Evolutionary conservation across 2,888 invertebrate species (phyloP).

Genomic region (Oxystoma pomonae): DNA sequence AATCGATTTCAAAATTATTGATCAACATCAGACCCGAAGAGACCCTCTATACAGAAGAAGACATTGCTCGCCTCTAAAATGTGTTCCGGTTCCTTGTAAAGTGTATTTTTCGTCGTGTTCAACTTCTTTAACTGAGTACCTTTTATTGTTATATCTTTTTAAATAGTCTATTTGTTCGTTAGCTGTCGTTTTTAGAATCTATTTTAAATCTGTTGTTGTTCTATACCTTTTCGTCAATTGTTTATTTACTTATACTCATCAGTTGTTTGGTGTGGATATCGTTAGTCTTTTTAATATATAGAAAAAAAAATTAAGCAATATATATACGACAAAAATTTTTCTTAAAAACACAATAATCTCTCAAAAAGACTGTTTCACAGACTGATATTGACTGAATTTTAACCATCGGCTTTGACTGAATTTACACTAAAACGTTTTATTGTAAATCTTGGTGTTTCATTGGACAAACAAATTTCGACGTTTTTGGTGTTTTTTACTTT

Average conservation of each 20-base stretch:
- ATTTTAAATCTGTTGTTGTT: background rate
- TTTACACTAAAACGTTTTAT: slow-evolving; percentile 33
- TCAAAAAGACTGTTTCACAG: slow-evolving; percentile 43
- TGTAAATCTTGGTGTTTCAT: slow-evolving; percentile 30
- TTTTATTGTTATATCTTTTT: slow-evolving; percentile 28
- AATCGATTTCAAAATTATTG: slow-evolving; percentile 45
- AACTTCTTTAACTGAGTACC: slow-evolving; percentile 28
- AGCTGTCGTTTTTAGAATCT: slow-evolving; percentile 15
- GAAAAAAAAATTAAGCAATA: slow-evolving; percentile 33
- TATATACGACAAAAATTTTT: slow-evolving; percentile 28
- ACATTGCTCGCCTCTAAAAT: slow-evolving; percentile 35
- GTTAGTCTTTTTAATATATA: background rate
- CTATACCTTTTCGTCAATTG: background rate
- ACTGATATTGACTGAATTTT: slow-evolving; percentile 43
- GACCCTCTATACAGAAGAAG: slow-evolving; percentile 22
- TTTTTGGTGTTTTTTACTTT: slow-evolving; percentile 26
- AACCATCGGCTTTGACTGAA: slow-evolving; percentile 39
- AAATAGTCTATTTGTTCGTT: slow-evolving; percentile 32
- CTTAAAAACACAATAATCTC: slow-evolving; percentile 32
- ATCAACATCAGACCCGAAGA: slow-evolving; percentile 32
- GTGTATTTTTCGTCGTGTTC: slow-evolving; percentile 33
- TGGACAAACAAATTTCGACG: slow-evolving; percentile 19
- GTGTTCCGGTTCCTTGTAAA: slow-evolving; percentile 43
- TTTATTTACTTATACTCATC: background rate
- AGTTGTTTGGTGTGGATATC: background rate